These are phyloP conservation scores for Magallana nippona DNA, from an alignment of 2,888 invertebrate genomes.

Conservation along the genomic window DNA sequence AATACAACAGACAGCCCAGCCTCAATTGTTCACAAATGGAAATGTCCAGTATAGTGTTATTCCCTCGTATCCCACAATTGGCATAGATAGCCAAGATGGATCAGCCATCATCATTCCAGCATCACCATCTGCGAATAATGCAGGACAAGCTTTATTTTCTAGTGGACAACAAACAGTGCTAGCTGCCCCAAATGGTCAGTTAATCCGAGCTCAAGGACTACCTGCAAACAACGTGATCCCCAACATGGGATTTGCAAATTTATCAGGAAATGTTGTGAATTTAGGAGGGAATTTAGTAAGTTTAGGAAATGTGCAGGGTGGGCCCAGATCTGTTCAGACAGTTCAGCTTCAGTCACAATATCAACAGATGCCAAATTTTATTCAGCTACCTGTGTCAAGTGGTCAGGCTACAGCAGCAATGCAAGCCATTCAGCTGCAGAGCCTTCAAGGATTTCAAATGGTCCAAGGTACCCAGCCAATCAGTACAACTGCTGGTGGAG, in stretches of 20 bases:
- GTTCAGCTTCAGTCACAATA: slow-evolving; percentile 85
- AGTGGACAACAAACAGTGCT: slow-evolving; percentile 54
- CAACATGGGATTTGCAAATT: slow-evolving; percentile 58
- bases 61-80: slow-evolving; percentile 89
- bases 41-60: slow-evolving; percentile 83
- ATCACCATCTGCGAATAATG: slow-evolving; percentile 38
- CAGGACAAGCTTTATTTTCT: slow-evolving; percentile 48
- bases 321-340: slow-evolving; percentile 79
- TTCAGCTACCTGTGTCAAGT: slow-evolving; percentile 93
- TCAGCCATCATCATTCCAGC: slow-evolving; percentile 91
- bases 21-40: slow-evolving; percentile 77
- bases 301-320: slow-evolving; percentile 59
- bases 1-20: slow-evolving; percentile 73
- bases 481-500: slow-evolving; percentile 36
- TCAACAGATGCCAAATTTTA: slow-evolving; percentile 82
- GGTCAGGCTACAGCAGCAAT: slow-evolving; percentile 95
- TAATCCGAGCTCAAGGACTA: slow-evolving; percentile 68
- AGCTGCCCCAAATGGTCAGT: slow-evolving; percentile 70
- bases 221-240: slow-evolving; percentile 57
- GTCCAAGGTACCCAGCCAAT: slow-evolving; percentile 41
- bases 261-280: slow-evolving; percentile 68
- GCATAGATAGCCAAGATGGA: slow-evolving; percentile 92
- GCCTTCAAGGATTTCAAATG: slow-evolving; percentile 86
- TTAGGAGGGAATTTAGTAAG: slow-evolving; percentile 72
- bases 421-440: slow-evolving; percentile 96